Evolutionary conservation across 2,888 invertebrate species (phyloP), one percentile per base, ranked within the genome.

Genomic region (Ennomos fuscantarius): DNA sequence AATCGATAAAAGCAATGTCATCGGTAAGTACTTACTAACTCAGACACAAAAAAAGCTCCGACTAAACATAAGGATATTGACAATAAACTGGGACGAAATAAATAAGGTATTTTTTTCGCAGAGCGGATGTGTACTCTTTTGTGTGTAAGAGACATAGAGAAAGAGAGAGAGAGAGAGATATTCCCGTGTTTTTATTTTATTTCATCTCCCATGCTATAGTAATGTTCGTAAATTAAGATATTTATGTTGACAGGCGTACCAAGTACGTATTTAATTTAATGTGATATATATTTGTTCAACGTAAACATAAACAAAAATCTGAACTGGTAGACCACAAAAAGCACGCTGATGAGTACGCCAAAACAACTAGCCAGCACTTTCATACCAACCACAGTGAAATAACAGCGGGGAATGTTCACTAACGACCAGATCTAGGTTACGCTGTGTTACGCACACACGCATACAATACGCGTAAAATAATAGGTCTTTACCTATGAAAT

Each of bases 331-430:
- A 57, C 52, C 57, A 44, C 52, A 48, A 57, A 56, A 57, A 43
- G 43, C 43, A 39, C 51, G 24, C 43, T 52, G 57, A 57, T 52
- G 52, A 57, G 47, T 31, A 32, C 40, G 34, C 13, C 15, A 52
- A 46, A 51, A 51, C 51, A 46, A 42, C 12, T 46, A 42, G 12
- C 10, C 32, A 46, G 60, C 58, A 53, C 53, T 61, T 61, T 63
- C 51, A 32, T 33, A 32, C 15, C 9, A 60, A 60, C 60, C 63
- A 68, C 65, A 70, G 60, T 11, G 6, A 39, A 40, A 49, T 39
- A 13, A 50, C 15, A 36, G 35, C 36, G 12, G 44, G 12, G 13
- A 3, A 31, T 1, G 13, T 9, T 8, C 8, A 39, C 12, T 13
- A 1, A 13, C 24, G 1, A 0, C 11, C 11, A 0, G 11, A 36